Evolutionary conservation across 2,888 invertebrate species (phyloP).

Genomic region (Drosophila paucipuncta): DNA sequence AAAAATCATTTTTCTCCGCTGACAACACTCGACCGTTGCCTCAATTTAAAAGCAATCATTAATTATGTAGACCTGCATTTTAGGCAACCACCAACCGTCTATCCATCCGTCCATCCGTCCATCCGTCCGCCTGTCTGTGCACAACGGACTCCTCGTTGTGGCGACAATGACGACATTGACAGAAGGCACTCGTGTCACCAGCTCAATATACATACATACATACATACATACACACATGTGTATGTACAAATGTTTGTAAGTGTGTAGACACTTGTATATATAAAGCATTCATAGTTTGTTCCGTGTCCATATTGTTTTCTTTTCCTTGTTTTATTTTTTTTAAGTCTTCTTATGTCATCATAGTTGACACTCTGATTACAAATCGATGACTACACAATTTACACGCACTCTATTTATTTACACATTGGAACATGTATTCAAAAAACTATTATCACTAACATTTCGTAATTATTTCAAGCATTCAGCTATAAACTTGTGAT

Average conservation of each 20-base stretch:
- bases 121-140: neutral
- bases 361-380: constrained; percentile 30
- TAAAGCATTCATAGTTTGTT: constrained; percentile 30
- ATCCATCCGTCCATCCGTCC: too few relatives aligned
- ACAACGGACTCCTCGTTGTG: constrained; percentile 21
- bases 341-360: constrained; percentile 12
- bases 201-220: constrained; percentile 8
- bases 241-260: neutral
- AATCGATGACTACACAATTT: constrained; percentile 33
- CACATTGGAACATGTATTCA: neutral
- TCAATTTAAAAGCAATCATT: constrained; percentile 84
- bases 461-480: neutral
- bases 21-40: constrained; percentile 70
- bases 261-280: constrained; percentile 5
- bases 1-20: constrained; percentile 66
- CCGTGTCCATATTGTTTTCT: constrained; percentile 26
- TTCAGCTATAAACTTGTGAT: neutral
- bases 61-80: constrained; percentile 77
- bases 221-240: neutral
- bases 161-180: constrained; percentile 53
- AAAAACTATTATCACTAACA: neutral
- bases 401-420: constrained; percentile 7
- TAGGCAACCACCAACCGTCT: constrained; percentile 29
- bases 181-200: constrained; percentile 39
- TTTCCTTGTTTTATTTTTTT: neutral